phyloP scores from a whole-genome alignment of 2,888 invertebrate genomes.

The Sthenelais limicola region DNA sequence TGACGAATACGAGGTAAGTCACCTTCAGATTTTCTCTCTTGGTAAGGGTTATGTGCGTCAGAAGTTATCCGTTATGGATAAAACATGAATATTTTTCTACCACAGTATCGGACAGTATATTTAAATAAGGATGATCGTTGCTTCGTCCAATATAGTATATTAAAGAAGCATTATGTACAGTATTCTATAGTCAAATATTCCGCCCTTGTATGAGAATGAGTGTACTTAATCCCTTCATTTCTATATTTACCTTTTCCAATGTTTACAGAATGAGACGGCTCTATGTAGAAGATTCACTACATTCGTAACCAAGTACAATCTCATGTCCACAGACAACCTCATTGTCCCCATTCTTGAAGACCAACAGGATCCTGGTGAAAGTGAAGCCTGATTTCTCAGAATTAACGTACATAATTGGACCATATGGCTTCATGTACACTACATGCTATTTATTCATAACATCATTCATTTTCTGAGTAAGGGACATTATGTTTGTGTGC shows the following conservation, averaged over 20 bases:
- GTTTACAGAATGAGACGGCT: slow-evolving; percentile 85
- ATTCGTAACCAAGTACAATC: slow-evolving; percentile 97
- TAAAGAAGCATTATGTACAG: neutral
- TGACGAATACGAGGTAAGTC: slow-evolving; percentile 90
- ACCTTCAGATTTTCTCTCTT: too few relatives aligned
- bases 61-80: too few relatives aligned
- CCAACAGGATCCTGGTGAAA: slow-evolving; percentile 44
- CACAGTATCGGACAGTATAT: neutral
- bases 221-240: neutral
- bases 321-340: slow-evolving; percentile 98
- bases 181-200: too few relatives aligned
- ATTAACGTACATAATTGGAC: too few relatives aligned
- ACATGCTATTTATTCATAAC: too few relatives aligned
- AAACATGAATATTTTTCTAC: too few relatives aligned
- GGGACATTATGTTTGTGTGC: too few relatives aligned
- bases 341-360: slow-evolving; percentile 91
- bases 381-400: too few relatives aligned
- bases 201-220: slow-evolving; percentile 22
- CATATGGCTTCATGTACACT: too few relatives aligned
- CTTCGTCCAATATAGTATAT: neutral
- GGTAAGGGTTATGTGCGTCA: too few relatives aligned
- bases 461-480: too few relatives aligned
- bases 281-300: slow-evolving; percentile 95
- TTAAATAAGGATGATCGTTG: neutral
- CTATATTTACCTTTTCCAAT: slow-evolving; percentile 40